Evolutionary conservation across 64 coral and sea anemone genomes (phyloP).

Genomic region (Anthopleura sola): DNA sequence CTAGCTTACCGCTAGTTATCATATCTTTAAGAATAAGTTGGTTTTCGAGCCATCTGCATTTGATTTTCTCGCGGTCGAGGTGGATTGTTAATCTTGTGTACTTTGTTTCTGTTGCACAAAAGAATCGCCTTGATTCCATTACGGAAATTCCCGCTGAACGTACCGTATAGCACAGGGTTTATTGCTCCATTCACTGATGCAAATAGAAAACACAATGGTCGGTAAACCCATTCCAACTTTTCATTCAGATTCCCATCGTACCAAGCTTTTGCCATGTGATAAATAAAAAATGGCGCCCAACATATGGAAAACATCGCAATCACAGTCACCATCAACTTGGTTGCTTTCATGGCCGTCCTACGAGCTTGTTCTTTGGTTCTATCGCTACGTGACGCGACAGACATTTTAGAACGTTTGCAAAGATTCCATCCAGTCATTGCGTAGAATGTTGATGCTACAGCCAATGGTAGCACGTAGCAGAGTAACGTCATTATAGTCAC

Average conservation of each 20-base stretch:
- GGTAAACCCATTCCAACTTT: slow-evolving; percentile 20
- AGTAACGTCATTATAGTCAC: slow-evolving; percentile 23
- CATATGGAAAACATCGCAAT: slow-evolving; percentile 46
- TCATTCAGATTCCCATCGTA: neutral
- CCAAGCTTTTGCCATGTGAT: slow-evolving; percentile 35
- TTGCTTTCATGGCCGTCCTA: slow-evolving; percentile 17
- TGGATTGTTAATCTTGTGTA: neutral
- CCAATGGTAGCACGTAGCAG: slow-evolving; percentile 30
- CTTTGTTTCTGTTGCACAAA: neutral
- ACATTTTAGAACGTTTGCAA: neutral
- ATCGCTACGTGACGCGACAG: neutral
- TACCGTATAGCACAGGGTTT: slow-evolving; percentile 39
- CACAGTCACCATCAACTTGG: slow-evolving; percentile 34
- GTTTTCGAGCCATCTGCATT: neutral
- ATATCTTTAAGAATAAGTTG: neutral
- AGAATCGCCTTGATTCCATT: slow-evolving; percentile 1
- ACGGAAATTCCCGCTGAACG: slow-evolving; percentile 42
- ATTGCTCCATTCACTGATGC: slow-evolving; percentile 39
- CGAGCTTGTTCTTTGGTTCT: slow-evolving; percentile 3
- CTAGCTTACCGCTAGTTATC: too few species aligned
- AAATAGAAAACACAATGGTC: slow-evolving; percentile 32
- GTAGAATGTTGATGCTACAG: slow-evolving; percentile 25
- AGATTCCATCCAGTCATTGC: slow-evolving; percentile 24
- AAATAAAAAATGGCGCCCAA: slow-evolving; percentile 49
- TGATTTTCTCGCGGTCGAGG: neutral